Evolutionary conservation across 1,140 invertebrate genomes (phyloP).

Genomic region (Homalodisca vitripennis): DNA sequence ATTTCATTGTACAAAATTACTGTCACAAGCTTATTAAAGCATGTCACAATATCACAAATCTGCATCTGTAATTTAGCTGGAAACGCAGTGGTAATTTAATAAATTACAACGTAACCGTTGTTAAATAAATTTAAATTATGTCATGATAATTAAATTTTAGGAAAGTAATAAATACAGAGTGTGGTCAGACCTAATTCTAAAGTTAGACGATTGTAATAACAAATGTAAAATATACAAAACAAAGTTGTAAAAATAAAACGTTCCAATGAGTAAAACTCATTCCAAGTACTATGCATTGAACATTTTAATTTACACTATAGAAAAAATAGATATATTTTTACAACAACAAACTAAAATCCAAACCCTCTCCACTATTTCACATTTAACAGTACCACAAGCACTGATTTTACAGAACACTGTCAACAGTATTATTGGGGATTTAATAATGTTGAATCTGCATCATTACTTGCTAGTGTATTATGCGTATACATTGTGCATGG

Average conservation of each 20-base stretch:
- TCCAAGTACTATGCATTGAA: neutral
- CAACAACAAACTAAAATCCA: no score
- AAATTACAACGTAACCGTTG: no score
- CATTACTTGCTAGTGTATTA: slow-evolving; percentile 12
- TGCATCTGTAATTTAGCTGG: no score
- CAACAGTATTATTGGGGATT: neutral
- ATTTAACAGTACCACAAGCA: neutral
- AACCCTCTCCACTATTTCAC: neutral
- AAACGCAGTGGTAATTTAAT: no score
- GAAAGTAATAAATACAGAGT: no score
- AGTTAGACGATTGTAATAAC: neutral
- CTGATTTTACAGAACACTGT: neutral
- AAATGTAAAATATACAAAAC: neutral
- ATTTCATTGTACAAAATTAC: no score
- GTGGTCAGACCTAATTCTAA: neutral
- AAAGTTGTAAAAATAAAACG: neutral
- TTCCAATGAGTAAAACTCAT: neutral
- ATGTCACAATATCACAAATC: no score
- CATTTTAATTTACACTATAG: neutral
- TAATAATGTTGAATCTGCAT: neutral
- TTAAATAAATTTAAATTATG: no score
- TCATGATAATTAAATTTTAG: no score
- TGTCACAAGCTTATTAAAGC: no score
- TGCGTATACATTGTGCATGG: slow-evolving; percentile 23
- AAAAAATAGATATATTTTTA: neutral